phyloP scores from a whole-genome alignment of 1,140 invertebrate genomes.

The Whitmania pigra region DNA sequence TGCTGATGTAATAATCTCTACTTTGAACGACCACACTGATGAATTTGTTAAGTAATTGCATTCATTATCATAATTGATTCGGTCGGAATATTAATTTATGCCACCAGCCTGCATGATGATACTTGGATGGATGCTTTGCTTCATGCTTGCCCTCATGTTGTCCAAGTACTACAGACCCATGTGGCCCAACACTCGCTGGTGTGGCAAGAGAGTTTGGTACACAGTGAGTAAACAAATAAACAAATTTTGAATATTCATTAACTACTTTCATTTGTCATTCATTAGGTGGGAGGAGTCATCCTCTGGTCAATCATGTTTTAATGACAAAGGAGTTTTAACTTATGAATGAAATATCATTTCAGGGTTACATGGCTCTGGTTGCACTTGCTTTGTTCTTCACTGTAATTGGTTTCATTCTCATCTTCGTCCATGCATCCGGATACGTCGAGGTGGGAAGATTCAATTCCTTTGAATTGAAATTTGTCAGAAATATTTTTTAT shows the following conservation, averaged over 20 bases:
- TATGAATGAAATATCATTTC: not conserved
- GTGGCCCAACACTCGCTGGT: conserved; percentile 61
- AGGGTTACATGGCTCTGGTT: conserved; percentile 35
- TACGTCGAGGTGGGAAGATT: conserved; percentile 18
- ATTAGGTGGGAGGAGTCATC: too few relatives aligned
- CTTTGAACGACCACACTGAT: not conserved
- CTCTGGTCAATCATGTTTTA: not conserved
- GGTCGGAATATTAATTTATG: conserved; percentile 2
- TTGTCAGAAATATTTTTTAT: too few relatives aligned
- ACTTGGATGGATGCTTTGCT: conserved; percentile 74
- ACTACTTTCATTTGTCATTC: too few relatives aligned
- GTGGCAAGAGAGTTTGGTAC: conserved; percentile 82
- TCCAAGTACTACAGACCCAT: conserved; percentile 78
- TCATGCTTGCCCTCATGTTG: conserved; percentile 70
- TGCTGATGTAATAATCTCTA: not conserved
- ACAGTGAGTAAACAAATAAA: conserved; percentile 26
- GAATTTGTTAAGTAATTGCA: too few relatives aligned
- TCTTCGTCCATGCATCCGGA: conserved; percentile 30
- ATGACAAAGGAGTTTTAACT: not conserved
- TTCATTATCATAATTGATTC: too few relatives aligned
- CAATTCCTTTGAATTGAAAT: too few relatives aligned
- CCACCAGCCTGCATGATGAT: conserved; percentile 59
- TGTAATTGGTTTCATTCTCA: conserved; percentile 34
- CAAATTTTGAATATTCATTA: too few relatives aligned
- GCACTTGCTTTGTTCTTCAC: conserved; percentile 29